A percentile compares a stretch with the other conserved stretches of the same genome.
Conservation (phyloP, 2,888 invertebrate species). For the Lamellibrachia satsuma region DNA sequence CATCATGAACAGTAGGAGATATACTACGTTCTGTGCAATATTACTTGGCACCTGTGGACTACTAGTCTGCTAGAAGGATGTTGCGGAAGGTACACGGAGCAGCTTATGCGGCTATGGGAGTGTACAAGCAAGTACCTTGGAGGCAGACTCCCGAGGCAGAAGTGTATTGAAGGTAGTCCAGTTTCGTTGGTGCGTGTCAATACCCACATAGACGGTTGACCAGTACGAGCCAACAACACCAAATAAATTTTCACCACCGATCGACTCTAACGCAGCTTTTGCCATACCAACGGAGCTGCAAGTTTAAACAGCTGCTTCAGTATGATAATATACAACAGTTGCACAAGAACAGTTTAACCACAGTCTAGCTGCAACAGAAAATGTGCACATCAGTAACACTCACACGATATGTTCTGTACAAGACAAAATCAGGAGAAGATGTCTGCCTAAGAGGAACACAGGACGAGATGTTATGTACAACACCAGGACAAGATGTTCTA, state of each 20-base stretch:
- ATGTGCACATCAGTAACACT: neutral
- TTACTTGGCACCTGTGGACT: too few species aligned
- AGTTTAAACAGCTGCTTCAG: slow-evolving; percentile 28
- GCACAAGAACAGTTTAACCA: neutral
- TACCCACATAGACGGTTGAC: slow-evolving; percentile 98
- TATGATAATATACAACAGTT: neutral
- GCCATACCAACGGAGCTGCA: slow-evolving; percentile 91
- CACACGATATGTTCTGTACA: neutral
- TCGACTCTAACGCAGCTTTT: slow-evolving; percentile 96
- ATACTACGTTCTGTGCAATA: too few species aligned
- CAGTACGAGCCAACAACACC: slow-evolving; percentile 96
- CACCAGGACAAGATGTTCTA: neutral
- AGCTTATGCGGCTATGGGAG: neutral
- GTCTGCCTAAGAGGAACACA: neutral
- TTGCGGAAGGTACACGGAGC: neutral
- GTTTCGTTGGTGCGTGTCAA: slow-evolving; percentile 98
- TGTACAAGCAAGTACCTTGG: slow-evolving; percentile 77
- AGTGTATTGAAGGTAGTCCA: slow-evolving; percentile 98
- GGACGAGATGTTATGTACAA: neutral
- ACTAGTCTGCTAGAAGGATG: neutral
- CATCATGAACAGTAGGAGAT: too few species aligned
- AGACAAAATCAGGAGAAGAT: neutral
- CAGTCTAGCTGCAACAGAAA: slow-evolving; percentile 17
- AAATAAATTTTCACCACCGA: slow-evolving; percentile 97
- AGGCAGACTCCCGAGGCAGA: slow-evolving; percentile 92